These are phyloP conservation scores for Oryzias dopingdopingensis DNA, from an alignment of 2,797 vertebrate species.

Conservation along the genomic window DNA sequence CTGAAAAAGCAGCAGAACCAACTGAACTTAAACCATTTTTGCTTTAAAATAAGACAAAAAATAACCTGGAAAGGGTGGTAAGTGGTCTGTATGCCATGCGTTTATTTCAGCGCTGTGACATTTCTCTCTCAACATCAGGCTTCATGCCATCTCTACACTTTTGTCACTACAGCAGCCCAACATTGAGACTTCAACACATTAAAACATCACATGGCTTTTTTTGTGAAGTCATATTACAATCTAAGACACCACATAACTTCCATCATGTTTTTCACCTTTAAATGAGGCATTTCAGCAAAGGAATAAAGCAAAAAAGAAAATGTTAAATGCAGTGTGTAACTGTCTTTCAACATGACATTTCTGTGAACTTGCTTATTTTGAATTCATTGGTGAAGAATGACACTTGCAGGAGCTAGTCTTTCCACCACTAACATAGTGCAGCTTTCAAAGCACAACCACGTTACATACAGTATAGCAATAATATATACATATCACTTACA, in stretches of 20 bases:
- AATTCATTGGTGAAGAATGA: too few species aligned
- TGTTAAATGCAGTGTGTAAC: constrained; percentile 7
- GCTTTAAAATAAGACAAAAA: constrained; percentile 18
- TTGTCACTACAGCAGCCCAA: constrained; percentile 37
- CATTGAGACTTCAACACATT: constrained; percentile 43
- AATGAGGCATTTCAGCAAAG: constrained; percentile 28
- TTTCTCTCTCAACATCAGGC: constrained; percentile 38
- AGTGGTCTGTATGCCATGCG: constrained; percentile 67
- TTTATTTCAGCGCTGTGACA: constrained; percentile 75
- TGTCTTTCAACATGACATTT: constrained; percentile 25
- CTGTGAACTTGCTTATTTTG: constrained; percentile 13
- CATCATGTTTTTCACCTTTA: constrained; percentile 23
- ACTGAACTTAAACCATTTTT: background rate
- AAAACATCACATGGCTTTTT: constrained; percentile 49
- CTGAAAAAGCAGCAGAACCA: too few species aligned
- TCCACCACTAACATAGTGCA: constrained; percentile 38
- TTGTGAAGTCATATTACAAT: constrained; percentile 40
- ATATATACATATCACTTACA: constrained; percentile 54
- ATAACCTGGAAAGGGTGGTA: constrained; percentile 17
- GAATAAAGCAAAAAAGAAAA: constrained; percentile 34
- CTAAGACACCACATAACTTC: constrained; percentile 33
- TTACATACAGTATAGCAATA: constrained; percentile 51
- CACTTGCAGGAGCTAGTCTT: constrained; percentile 11
- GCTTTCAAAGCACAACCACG: constrained; percentile 49
- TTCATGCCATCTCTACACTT: constrained; percentile 43